phyloP scores from a whole-genome alignment of 2,888 invertebrate genomes.

The Megalurothrips usitatus region DNA sequence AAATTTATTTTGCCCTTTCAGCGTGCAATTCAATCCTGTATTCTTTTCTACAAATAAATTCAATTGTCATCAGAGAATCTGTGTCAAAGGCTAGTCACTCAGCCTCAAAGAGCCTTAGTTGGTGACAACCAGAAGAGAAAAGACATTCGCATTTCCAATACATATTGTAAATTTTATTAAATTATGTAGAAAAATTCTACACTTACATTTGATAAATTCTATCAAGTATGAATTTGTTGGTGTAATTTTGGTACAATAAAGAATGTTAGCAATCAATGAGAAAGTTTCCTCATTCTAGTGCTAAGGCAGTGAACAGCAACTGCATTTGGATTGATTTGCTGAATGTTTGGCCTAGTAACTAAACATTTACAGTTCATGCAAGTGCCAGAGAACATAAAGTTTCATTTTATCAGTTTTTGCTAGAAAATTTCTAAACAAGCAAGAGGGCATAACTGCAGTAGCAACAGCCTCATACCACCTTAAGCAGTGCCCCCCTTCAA shows the following conservation, averaged over 20 bases:
- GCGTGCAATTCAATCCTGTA: neutral
- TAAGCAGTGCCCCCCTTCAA: too few relatives aligned
- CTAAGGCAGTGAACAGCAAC: slow-evolving; percentile 24
- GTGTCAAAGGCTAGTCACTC: neutral
- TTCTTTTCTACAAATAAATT: neutral
- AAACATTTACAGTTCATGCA: neutral
- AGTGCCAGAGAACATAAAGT: neutral
- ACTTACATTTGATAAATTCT: neutral
- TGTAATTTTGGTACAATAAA: neutral
- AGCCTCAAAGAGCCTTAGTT: neutral
- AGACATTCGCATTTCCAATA: neutral
- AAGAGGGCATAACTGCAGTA: neutral
- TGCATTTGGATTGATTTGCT: neutral
- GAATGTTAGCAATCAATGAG: neutral
- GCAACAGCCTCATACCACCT: neutral
- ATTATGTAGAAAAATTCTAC: neutral
- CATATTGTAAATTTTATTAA: slow-evolving; percentile 5
- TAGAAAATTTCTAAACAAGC: neutral
- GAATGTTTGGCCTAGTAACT: neutral
- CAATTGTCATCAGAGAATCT: neutral
- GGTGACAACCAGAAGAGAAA: neutral
- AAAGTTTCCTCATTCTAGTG: neutral
- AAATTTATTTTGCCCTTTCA: too few relatives aligned
- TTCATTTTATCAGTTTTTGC: neutral
- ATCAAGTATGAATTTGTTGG: neutral